Base-by-base conservation (phyloP, 2,797 vertebrate species). In the Tenualosa thibaudeaui region DNA sequence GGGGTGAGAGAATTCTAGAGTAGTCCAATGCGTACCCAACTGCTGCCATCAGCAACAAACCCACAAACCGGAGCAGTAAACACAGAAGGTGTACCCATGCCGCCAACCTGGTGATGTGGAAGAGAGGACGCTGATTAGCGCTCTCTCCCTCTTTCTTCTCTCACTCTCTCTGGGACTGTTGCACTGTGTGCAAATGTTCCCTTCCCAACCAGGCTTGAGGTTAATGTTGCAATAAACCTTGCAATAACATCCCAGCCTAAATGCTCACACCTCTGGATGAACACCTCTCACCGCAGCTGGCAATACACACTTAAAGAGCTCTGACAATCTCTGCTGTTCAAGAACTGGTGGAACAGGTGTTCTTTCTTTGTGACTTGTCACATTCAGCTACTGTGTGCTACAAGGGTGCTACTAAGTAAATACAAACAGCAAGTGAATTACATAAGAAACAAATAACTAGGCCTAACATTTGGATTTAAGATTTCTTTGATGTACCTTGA, bases 21-120 rank as follows among this genome's bases (percentile, higher is more conserved):
- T 78, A 22, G 40, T 37, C 68, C 15, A 43, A 40, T 37, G 22
- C 22, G 43, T 15, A 46, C 37, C 37, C 31, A 17, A 37, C 68
- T 78, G 15, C 71, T 22, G 71, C 40, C 71, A 75, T 75, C 68
- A 75, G 68, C 31, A 46, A 78, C 37, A 46, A 78, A 24, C 22
- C 58, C 5, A 43, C 40, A 43, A 78, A 19, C 15, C 37, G 7
- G 40, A 75, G 31, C 13, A 19, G 37, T 19, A 5, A 78, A 2
- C 37, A 78, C 71, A 43, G 10, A 78, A 46, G 40, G 40, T 46
- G 71, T 7, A 8, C 2, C 40, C 37, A 22, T 43, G 13, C 68
- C 15, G 17, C 68, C 4, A 26, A 65, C n/a, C 62, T 65, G 26
- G 31, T 71, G 65, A 71, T 71, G 12, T 31, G 13, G 65, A 71